Base-by-base conservation (phyloP, 2,888 invertebrate species). In the Antheraea assamensis region DNA sequence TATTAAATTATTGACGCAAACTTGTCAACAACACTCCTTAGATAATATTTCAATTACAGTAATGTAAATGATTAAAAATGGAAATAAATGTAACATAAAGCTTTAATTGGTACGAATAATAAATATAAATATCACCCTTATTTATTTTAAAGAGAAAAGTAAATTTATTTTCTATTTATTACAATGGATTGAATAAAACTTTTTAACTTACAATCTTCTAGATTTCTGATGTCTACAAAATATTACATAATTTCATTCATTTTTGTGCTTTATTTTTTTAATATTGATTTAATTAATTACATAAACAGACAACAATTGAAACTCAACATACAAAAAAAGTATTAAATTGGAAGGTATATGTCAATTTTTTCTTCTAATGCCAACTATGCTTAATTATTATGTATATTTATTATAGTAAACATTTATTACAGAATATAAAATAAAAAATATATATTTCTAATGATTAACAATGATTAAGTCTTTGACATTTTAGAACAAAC, bases 401-500 rank as follows among this genome's bases (percentile, higher is more conserved):
- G 10, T 42, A 2, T 7, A 42, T 42, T 42, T 42, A 42, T 42
- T 42, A 13, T 13, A 42, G 42, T 42, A 42, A 42, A 42, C 7
- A 42, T 42, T 7, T 42, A n/a, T 7, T 10, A 42, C 42, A 42
- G 10, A 13, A 1, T 42, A 42, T 42, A 42, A 42, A 3, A 42
- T 7, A 42, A 42, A 10, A 13, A 13, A n/a, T n/a, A n/a, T n/a
- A n/a, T n/a, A n/a, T n/a, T n/a, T n/a, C n/a, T n/a, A n/a, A n/a
- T n/a, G n/a, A n/a, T n/a, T n/a, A n/a, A n/a, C n/a, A 13, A n/a
- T 19, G 47, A 66, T 66, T n/a, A 64, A 1, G 5, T 30, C 30
- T 15, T 64, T 31, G 30, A 73, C 10, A 15, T 68, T 35, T 17
- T 52, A 73, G n/a, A 52, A 55, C 81, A 81, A 87, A 95, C 95